Evolutionary conservation across 2,113 vertebrate genomes (phyloP), one percentile per base, ranked within the genome.

Genomic region (Mastomys coucha): DNA sequence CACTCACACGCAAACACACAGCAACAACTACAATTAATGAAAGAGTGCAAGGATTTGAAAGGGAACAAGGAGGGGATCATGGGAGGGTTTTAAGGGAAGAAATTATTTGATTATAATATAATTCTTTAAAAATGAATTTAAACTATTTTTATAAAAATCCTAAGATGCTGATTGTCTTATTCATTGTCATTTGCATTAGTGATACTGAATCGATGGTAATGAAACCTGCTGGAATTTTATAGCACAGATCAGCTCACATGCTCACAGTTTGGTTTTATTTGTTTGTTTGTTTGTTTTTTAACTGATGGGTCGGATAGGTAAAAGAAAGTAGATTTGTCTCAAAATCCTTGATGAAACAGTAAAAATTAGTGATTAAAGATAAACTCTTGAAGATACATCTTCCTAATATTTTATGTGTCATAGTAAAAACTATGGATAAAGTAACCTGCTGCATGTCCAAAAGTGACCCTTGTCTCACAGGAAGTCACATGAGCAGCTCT

Each of bases 291-390:
- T 76, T 51, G 65, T 86, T 33, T 49, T 88, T 70, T 16, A 53
- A 70, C 20, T n/a, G 19, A 11, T 51, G 19, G 20, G 7, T 49
- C 17, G 4, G 22, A 9, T 28, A 19, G 8, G 13, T 16, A 14
- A 65, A 39, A 0, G 13, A 10, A 42, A 92, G 28, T 49, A 33
- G 4, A 28, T 90, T 92, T 45, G 67, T 5, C 73, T 81, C 77
- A 93, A 42, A 93, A 93, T 88, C 20, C 26, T 78, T 88, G 12
- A 70, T 72, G 33, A 96, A 94, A 36, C 17, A 39, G 42, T 63
- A 91, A 60, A 60, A 93, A 56, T 14, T 45, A 63, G 65, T 60
- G 82, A 67, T 45, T 91, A 89, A 78, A 93, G 78, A 63, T 53
- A n/a, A 80, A 31, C 45, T 81, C 77, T 77, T 81, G 17, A 96